Conservation (phyloP, 2,113 vertebrate genomes). For the Xiphophorus maculatus region DNA sequence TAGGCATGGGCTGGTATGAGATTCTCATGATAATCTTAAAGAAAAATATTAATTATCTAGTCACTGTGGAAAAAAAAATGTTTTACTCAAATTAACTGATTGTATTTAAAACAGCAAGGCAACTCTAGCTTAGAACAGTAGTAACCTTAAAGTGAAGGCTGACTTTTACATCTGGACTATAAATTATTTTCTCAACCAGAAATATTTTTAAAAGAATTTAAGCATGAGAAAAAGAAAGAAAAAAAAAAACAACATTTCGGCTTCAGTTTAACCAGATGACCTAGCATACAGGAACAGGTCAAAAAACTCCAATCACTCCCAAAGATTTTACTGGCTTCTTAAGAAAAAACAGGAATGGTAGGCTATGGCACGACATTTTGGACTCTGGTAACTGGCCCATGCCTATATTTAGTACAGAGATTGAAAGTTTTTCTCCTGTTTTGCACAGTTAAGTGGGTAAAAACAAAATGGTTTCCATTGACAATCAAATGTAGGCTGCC, state of each 20-base stretch:
- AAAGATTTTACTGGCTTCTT: background rate
- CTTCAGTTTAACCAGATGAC: background rate
- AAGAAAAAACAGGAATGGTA: background rate
- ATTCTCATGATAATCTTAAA: background rate
- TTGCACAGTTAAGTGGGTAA: background rate
- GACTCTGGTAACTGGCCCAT: background rate
- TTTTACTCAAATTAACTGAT: background rate
- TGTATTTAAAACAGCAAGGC: background rate
- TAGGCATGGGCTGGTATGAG: background rate
- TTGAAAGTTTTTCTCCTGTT: background rate
- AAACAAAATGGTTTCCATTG: slow-evolving; percentile 4
- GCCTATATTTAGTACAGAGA: background rate
- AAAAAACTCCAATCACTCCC: background rate
- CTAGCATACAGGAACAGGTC: background rate
- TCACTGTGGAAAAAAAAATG: background rate
- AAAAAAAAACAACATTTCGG: too few species aligned
- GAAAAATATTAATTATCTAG: background rate
- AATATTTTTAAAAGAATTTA: background rate
- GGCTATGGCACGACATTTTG: background rate
- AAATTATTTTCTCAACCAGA: background rate
- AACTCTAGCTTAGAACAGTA: background rate
- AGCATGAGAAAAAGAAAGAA: too few species aligned
- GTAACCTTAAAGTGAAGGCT: background rate
- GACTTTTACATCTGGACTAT: background rate
- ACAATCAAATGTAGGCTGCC: slow-evolving; percentile 57